These are phyloP conservation scores for Chrysodeixis includens DNA, from an alignment of 2,888 invertebrate genomes.

Conservation along the genomic window DNA sequence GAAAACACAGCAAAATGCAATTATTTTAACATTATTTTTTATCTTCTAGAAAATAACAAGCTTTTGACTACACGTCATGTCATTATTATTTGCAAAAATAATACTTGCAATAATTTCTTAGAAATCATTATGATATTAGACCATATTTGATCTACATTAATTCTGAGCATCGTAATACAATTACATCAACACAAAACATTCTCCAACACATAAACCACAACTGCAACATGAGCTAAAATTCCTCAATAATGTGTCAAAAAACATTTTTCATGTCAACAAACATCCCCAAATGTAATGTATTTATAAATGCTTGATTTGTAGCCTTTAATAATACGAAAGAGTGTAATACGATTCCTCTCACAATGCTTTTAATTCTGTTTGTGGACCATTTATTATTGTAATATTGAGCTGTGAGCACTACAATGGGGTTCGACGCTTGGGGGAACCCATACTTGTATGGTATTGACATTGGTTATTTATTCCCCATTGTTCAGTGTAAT, in stretches of 20 bases:
- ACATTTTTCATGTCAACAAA: conserved; percentile 26
- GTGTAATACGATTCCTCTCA: conserved; percentile 61
- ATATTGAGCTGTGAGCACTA: conserved; percentile 67
- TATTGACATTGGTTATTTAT: conserved; percentile 74
- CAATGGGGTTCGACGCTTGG: conserved; percentile 48
- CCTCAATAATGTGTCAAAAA: conserved; percentile 16
- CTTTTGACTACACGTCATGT: too few species aligned
- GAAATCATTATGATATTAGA: too few species aligned
- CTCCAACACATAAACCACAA: neutral
- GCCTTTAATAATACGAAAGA: conserved; percentile 66
- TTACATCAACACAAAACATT: neutral
- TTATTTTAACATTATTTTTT: neutral
- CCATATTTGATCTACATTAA: too few species aligned
- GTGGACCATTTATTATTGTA: conserved; percentile 71
- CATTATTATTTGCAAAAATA: neutral
- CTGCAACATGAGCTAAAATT: neutral
- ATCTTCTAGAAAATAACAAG: neutral
- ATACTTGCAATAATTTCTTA: too few species aligned
- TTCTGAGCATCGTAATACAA: neutral
- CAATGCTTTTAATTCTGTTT: conserved; percentile 69
- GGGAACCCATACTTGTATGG: conserved; percentile 52
- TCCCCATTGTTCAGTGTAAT: conserved; percentile 48
- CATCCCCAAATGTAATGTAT: conserved; percentile 50
- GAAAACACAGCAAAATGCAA: neutral
- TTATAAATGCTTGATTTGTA: conserved; percentile 74